Evolutionary conservation across 2,113 vertebrate species (phyloP).

Genomic region (Etheostoma cragini): DNA sequence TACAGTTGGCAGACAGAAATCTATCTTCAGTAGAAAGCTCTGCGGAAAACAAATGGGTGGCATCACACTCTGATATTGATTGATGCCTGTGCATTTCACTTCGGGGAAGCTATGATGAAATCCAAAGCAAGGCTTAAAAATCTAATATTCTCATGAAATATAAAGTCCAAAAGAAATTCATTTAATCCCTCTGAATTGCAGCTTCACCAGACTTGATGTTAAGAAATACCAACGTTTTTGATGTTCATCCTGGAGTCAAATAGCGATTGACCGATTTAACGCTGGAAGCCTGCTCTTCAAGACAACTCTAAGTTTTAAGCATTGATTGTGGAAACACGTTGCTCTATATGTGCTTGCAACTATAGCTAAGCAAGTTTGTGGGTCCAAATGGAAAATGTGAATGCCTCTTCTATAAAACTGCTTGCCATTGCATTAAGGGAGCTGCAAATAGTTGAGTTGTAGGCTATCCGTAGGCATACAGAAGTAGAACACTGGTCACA

Average conservation of each 20-base stretch:
- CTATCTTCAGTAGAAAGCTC: conserved; percentile 25
- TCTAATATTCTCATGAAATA: conserved; percentile 10
- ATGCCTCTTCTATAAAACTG: too few species aligned
- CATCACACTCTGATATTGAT: conserved; percentile 41
- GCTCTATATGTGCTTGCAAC: too few species aligned
- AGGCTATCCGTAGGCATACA: too few species aligned
- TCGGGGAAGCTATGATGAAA: conserved; percentile 46
- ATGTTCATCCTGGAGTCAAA: conserved; percentile 15
- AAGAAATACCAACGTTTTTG: background rate
- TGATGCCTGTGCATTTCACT: conserved; percentile 44
- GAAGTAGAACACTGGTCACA: too few species aligned
- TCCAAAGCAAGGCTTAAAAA: conserved; percentile 42
- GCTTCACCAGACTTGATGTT: too few species aligned
- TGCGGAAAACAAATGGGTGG: conserved; percentile 26
- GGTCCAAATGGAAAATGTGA: too few species aligned
- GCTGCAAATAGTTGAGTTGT: too few species aligned
- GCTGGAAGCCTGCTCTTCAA: too few species aligned
- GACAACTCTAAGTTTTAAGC: too few species aligned
- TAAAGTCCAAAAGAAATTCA: background rate
- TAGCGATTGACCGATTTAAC: background rate
- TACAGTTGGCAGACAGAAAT: conserved; percentile 16
- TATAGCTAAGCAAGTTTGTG: too few species aligned
- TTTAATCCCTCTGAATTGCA: background rate
- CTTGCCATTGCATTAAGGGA: too few species aligned
- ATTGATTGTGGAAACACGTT: too few species aligned